Base-by-base conservation (phyloP, 2,797 vertebrate genomes). In the Capromys pilorides region DNA sequence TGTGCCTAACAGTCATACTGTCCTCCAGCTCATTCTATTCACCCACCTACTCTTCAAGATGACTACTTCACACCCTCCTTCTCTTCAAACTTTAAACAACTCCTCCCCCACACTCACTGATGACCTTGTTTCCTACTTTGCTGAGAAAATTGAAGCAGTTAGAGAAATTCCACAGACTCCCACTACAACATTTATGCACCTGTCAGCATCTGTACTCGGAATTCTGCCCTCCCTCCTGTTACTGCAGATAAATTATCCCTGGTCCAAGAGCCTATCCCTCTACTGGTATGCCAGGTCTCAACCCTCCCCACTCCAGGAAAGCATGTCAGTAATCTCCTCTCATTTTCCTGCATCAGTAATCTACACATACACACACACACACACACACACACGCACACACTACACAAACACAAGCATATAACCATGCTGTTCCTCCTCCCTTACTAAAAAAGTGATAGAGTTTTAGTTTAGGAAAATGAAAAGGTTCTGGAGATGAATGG, bases 41-140 rank as follows among this genome's bases (percentile, higher is more conserved):
- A 66, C 45, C 94, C 86, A 93, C 59, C 69, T 90, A 83, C 75
- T 94, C 89, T 57, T 57, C 41, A 88, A 64, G 39, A 86, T 81
- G 61, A 78, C 85, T 73, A 33, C 54, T 93, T 92, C 73, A 96
- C 45, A 45, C 64, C 62, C 78, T 82, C 87, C 45, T 94, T 89
- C 90, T 93, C 91, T 61, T 96, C 87, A 75, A 91, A 77, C 39
- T 86, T 85, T 39, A 82, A 94, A 82, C 31, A 89, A 86, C 41
- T 66, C 77, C 75, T 93, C 69, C 64, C 86, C 69, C 12, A 22
- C 51, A 49, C 57, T 94, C 26, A 73, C 59, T 51, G 45, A 79
- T 96, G 94, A 90, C 90, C 91, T 95, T 88, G 69, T 95, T 96
- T 96, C 84, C 92, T 91, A 69, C 75, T 92, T 94, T 45, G 62